Conservation (phyloP, 2,113 vertebrate genomes). For the Arvicanthis niloticus region DNA sequence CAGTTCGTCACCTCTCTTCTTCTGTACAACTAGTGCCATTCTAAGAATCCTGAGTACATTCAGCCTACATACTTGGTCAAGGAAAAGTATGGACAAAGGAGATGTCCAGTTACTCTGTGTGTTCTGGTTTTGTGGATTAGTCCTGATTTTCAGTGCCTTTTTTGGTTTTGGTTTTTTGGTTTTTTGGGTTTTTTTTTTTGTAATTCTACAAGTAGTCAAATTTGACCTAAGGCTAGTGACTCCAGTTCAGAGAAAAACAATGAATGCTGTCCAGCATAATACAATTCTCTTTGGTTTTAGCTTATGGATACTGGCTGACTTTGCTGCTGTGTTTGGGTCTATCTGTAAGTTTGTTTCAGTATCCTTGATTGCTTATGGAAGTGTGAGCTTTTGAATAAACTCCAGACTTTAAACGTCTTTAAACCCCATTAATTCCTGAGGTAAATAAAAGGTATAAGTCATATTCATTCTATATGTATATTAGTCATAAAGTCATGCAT, state of each 20-base stretch:
- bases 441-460: constrained; percentile 18
- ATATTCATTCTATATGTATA: background rate
- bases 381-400: background rate
- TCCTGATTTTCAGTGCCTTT: background rate
- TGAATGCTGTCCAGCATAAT: background rate
- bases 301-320: background rate
- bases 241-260: constrained; percentile 36
- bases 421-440: background rate
- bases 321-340: background rate
- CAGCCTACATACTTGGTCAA: background rate
- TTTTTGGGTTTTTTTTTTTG: background rate
- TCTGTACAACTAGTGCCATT: background rate
- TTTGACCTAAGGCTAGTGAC: background rate
- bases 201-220: background rate
- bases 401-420: background rate
- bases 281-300: background rate
- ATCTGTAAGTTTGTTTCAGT: background rate
- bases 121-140: background rate
- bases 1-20: background rate
- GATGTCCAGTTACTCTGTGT: background rate
- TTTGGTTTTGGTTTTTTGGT: no score
- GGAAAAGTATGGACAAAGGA: background rate
- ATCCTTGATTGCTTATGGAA: background rate
- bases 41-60: background rate
- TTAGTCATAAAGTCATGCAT: background rate